Base-by-base conservation (phyloP, 2,113 vertebrate species). In the Sorex fumeus region DNA sequence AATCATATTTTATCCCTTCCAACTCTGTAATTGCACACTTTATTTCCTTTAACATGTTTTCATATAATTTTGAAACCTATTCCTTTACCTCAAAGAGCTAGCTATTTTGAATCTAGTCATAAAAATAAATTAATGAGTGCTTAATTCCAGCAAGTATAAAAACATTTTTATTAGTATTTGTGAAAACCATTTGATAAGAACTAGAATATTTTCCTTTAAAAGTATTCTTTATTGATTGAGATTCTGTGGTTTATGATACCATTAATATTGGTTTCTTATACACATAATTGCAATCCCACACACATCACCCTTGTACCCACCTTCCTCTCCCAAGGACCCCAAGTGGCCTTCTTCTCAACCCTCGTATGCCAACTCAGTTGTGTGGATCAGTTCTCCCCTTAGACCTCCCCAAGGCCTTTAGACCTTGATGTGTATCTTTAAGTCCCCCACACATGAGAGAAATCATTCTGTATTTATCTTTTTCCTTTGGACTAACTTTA, bases 141-240 rank as follows among this genome's bases (percentile, higher is more conserved):
- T 83, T 85, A 75, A 77, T 88, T 86, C 84, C 12, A 84, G 36
- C 62, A 83, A 86, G 32, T 47, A 8, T 64, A 30, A 82, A 71
- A 84, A 21, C 7, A 70, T 79, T 86, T 50, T 92, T 80, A 88
- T 92, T 80, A 88, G 43, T 72, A 84, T 83, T 76, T 84, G 43
- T 81, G 32, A 92, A 93, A 93, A 62, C 10, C n/a, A 70, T 79
- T 90, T 53, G 50, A 27, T 77, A 71, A 92, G 75, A 72, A 75
- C 43, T 70, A 15, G 34, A n/a, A 32, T 50, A 50, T 50, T 50
- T 50, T 50, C 13, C 47, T 50, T 50, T 50, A 10, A 50, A 10
- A 50, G 13, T 12, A 50, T 6, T 10, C 80, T 45, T 66, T 70
- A 79, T 82, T 36, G 64, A 34, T 81, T 60, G 57, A 60, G 18